These are phyloP conservation scores for Atta colombica DNA, from an alignment of 1,140 invertebrate genomes.

Conservation along the genomic window DNA sequence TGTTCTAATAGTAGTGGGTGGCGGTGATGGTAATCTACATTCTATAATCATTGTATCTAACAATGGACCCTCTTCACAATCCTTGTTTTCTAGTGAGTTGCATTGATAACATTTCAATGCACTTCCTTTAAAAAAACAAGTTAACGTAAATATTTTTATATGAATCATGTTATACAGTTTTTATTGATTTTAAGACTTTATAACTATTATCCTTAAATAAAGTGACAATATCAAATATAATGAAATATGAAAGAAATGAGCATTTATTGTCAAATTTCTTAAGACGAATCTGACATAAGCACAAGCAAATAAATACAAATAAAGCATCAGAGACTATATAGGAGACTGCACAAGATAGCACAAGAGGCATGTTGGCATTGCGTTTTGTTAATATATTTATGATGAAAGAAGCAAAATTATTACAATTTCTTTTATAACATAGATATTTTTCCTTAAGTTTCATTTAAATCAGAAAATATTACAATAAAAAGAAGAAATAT, in stretches of 20 bases:
- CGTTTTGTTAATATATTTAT: no score
- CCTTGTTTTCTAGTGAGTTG: fast-evolving
- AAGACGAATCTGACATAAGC: background rate
- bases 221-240: background rate
- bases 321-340: background rate
- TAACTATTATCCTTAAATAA: background rate
- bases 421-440: no score
- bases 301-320: background rate
- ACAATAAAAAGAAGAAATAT: no score
- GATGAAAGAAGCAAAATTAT: no score
- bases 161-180: background rate
- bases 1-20: no score
- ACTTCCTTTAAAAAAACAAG: constrained; percentile 35
- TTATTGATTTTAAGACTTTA: background rate
- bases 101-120: constrained; percentile 65
- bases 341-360: no score
- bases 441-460: no score
- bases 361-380: no score
- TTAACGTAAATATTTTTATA: no score
- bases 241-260: background rate
- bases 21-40: background rate
- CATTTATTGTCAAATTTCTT: background rate
- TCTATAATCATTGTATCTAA: background rate
- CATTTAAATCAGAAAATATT: no score
- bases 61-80: background rate